Evolutionary conservation across 2,113 vertebrate species (phyloP).

Genomic region (Spizaetus ornatus): DNA sequence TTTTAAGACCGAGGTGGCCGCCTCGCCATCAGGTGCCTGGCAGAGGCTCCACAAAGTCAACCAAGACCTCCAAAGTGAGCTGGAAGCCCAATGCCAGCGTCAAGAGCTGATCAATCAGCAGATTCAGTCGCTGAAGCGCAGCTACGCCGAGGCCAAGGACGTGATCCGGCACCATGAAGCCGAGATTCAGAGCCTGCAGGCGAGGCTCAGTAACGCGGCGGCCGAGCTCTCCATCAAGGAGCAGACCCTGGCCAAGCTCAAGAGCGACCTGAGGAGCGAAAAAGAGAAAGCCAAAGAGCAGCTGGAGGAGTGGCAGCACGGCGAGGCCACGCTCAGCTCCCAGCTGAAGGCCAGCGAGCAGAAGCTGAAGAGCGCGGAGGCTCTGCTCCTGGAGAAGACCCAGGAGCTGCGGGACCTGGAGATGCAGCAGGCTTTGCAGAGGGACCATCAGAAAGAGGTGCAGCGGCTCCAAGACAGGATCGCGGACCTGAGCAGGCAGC

Average conservation of each 20-base stretch:
- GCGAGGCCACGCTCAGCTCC: slow-evolving; percentile 77
- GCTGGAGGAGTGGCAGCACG: slow-evolving; percentile 82
- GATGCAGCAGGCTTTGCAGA: slow-evolving; percentile 86
- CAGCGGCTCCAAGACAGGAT: slow-evolving; percentile 88
- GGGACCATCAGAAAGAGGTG: slow-evolving; percentile 86
- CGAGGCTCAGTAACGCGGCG: slow-evolving; percentile 82
- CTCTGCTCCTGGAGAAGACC: slow-evolving; percentile 85
- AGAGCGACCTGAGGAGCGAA: slow-evolving; percentile 85
- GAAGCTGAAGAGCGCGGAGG: slow-evolving; percentile 84
- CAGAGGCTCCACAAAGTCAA: slow-evolving; percentile 90
- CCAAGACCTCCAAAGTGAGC: slow-evolving; percentile 87
- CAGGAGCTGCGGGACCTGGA: slow-evolving; percentile 88
- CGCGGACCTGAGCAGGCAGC: slow-evolving; percentile 79
- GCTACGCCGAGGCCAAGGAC: slow-evolving; percentile 90
- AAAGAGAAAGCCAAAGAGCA: slow-evolving; percentile 84
- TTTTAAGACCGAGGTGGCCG: slow-evolving; percentile 90
- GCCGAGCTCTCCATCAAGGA: slow-evolving; percentile 88
- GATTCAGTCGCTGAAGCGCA: slow-evolving; percentile 85
- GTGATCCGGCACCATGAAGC: slow-evolving; percentile 86
- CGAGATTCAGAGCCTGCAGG: slow-evolving; percentile 87
- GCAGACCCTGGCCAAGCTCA: slow-evolving; percentile 86
- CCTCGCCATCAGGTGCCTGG: slow-evolving; percentile 85
- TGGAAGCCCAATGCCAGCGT: slow-evolving; percentile 88
- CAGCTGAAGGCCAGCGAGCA: slow-evolving; percentile 90
- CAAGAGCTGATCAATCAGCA: slow-evolving; percentile 88